Base-by-base conservation (phyloP, 1,140 invertebrate species). In the Nasonia giraulti region DNA sequence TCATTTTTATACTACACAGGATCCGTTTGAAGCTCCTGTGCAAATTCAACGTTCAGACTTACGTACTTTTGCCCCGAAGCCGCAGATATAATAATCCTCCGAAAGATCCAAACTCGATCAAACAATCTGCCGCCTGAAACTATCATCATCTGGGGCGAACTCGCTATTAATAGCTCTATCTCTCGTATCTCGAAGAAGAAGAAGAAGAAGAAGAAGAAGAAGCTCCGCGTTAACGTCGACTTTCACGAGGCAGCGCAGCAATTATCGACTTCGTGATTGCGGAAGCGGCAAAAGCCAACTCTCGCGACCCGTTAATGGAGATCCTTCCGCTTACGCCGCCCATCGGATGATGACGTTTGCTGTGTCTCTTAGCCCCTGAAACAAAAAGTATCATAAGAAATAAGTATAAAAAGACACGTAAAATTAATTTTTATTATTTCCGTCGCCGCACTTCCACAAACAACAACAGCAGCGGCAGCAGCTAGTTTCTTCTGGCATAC, bases 181-280 rank as follows among this genome's bases (percentile, higher is more conserved):
- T 44, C 40, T 44, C 40, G 3, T 10, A 44, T 44, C 40, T 44
- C 8, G 12, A 55, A 55, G 50, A 55, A 55, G 62, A 40, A 76
- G 37, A 50, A 77, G 44, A 33, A 33, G 40, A 62, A 17, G 14
- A 62, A 62, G 55, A n/a, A 62, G 66, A 44, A 77, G 37, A 55
- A 77, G 47, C 55, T 20, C 40, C 62, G 3, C 23, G 11, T 55
- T 4, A 40, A 75, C 23, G 44, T 27, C 44, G 50, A 33, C 50
- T 62, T 33, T n/a, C 62, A 66, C 78, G 55, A 40, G 23, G 6
- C 20, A n/a, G 86, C 85, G 86, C 85, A 86, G 86, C 87, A 88
- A 89, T 89, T 89, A 89, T 87, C 82, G 86, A 87, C 85, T 87
- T 82, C 85, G 80, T 87, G 87, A 89, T 89, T 89, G 87, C 85